Evolutionary conservation across 1,140 invertebrate genomes (phyloP).

Genomic region (Metaphire vulgaris): DNA sequence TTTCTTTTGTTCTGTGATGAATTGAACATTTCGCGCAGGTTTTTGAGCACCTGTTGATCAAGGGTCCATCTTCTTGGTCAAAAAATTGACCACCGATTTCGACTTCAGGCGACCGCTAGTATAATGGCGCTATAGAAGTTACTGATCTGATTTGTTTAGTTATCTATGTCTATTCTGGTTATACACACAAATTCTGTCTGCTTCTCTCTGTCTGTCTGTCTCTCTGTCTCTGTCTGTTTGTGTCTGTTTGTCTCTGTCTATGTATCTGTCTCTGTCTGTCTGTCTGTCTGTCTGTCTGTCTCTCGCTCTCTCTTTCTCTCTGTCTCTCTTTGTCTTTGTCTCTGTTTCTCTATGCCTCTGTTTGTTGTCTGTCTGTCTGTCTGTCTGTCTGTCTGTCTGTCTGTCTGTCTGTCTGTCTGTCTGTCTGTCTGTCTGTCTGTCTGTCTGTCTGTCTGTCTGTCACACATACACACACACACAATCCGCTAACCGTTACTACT

Average conservation of each 20-base stretch:
- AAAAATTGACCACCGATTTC: too few relatives aligned
- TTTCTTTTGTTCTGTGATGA: too few relatives aligned
- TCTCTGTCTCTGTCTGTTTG: slow-evolving; percentile 12
- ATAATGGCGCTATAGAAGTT: too few relatives aligned
- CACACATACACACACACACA: background rate
- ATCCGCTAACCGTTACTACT: too few relatives aligned
- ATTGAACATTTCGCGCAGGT: too few relatives aligned
- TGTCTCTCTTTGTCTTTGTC: slow-evolving; percentile 10
- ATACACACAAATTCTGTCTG: background rate
- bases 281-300: background rate
- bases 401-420: slow-evolving; percentile 13
- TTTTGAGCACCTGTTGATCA: too few relatives aligned
- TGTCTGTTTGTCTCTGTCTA: slow-evolving; percentile 15
- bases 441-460: slow-evolving; percentile 18
- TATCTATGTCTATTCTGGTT: background rate
- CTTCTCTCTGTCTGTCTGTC: background rate
- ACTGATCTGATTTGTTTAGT: slow-evolving; percentile 8
- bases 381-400: slow-evolving; percentile 6
- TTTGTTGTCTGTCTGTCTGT: background rate
- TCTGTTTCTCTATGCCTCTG: slow-evolving; percentile 14
- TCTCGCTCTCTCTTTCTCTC: background rate
- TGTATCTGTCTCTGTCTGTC: background rate
- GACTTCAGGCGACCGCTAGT: too few relatives aligned
- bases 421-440: slow-evolving; percentile 13
- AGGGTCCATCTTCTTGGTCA: too few relatives aligned